Base-by-base conservation (phyloP, 2,113 vertebrate species). In the Aegithalos caudatus region DNA sequence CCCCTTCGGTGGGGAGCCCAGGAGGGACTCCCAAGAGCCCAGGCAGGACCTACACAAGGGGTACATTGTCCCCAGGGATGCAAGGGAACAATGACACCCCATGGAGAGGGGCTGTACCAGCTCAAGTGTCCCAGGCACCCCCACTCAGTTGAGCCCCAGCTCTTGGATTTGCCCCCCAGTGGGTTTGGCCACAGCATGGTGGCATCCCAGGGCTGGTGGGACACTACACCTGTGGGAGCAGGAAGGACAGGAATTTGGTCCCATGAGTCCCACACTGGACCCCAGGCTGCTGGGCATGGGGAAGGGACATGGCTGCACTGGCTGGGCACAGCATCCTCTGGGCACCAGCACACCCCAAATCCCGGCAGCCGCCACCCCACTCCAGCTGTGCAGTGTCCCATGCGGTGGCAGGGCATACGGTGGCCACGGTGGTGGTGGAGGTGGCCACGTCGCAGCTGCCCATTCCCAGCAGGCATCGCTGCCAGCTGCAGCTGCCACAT, bases 401-500 rank as follows among this genome's bases (percentile, higher is more conserved):
- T 3, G 2, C 11, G 38, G 45, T 15, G n/a, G 31, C 56, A 10
- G 50, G 29, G 87, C 47, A 37, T 44, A 16, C 1, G 2, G 81
- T 64, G 72, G 61, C 61, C 60, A 1, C 2, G 45, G 84, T 29
- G 12, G 51, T 24, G 25, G n/a, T 0, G 0, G 21, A 20, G 67
- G 66, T n/a, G 33, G 51, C 71, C 1, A 0, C 0, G 3, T 40
- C 20, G 1, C 88, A 78, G 57, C 72, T 72, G 51, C 71, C 24
- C 27, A 19, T 56, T 54, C 71, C 84, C 33, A 11, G 81, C 72
- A 76, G 48, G 67, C 62, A 42, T 81, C 6, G 3, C 69, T 35
- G 5, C 50, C 37, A 38, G 76, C 91, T 91, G 96, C 97, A 96
- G 96, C 97, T 97, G 97, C 85, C 92, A 72, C 94, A 96, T 96